Base-by-base conservation (phyloP, 1,140 invertebrate genomes). In the Psix sp. region DNA sequence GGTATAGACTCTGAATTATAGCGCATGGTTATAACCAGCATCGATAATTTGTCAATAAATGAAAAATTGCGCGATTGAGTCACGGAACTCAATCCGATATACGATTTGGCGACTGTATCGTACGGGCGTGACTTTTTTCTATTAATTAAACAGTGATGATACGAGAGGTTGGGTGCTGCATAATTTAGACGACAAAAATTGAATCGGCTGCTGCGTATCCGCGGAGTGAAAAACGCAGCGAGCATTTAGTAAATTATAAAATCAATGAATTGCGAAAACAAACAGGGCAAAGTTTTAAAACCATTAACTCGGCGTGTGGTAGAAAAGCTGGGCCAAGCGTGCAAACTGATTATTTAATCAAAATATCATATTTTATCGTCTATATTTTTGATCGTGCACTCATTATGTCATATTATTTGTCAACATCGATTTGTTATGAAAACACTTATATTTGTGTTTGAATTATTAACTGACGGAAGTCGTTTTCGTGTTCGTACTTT, bases 321-420 rank as follows among this genome's bases (percentile, higher is more conserved):
- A 21, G 10, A 59, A 39, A 59, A 59, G 33, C 54, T 17, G 3
- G 31, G n/a, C 18, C 9, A 14, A 7, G 14, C 17, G 16, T 6
- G 17, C 10, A 48, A 38, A 18, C 43, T 26, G 33, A 29, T 59
- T 46, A 43, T 45, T 18, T 45, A 63, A 52, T 63, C 46, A 43
- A 63, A 63, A 51, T 38, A 63, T 63, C 59, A 63, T 36, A 63
- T 63, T 52, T 62, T 63, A 36, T 21, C 29, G 13, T 33, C 38
- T 49, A 62, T 52, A 51, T 51, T 63, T 63, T 29, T 29, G 7
- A 29, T 29, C 2, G n/a, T 29, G n/a, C 7, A 3, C n/a, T 29
- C n/a, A n/a, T n/a, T n/a, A n/a, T n/a, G n/a, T n/a, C n/a, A n/a
- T n/a, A n/a, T n/a, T n/a, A n/a, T n/a, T n/a, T n/a, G n/a, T n/a